Conservation (phyloP, 2,888 invertebrate genomes). For the Harpalus rufipes region DNA sequence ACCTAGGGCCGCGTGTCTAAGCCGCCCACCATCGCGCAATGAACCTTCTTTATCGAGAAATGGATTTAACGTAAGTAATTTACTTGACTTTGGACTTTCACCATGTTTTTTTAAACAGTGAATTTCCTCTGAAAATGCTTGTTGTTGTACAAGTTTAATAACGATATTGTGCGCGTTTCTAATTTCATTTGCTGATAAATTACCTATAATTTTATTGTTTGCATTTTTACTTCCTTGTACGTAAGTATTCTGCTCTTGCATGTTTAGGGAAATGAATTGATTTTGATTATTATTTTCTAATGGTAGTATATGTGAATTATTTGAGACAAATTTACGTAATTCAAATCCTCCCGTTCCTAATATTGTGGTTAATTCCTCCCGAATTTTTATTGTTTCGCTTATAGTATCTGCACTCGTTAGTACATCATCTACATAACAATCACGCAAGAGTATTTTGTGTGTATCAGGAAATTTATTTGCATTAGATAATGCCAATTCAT, state of each 20-base stretch:
- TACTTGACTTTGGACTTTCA: not conserved
- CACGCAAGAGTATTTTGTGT: not conserved
- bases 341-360: slow-evolving; percentile 4
- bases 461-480: not conserved
- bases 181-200: slow-evolving; percentile 9
- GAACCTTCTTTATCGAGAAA: slow-evolving; percentile 15
- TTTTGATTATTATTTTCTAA: not conserved
- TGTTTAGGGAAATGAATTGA: not conserved
- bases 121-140: not conserved
- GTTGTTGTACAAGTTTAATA: slow-evolving; percentile 7
- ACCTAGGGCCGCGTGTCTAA: not conserved
- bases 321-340: slow-evolving; percentile 3
- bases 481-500: not conserved
- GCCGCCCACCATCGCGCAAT: slow-evolving; percentile 11
- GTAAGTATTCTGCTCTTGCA: not conserved
- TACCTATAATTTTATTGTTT: not conserved
- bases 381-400: not conserved
- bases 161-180: not conserved
- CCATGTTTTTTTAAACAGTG: not conserved
- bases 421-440: slow-evolving; percentile 23
- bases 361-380: not conserved
- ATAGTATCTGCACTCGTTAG: not conserved
- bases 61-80: not conserved
- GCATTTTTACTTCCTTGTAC: not conserved
- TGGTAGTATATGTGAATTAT: not conserved